These are phyloP conservation scores for Dicerorhinus sumatrensis DNA, from an alignment of 2,113 vertebrate genomes.

Conservation along the genomic window DNA sequence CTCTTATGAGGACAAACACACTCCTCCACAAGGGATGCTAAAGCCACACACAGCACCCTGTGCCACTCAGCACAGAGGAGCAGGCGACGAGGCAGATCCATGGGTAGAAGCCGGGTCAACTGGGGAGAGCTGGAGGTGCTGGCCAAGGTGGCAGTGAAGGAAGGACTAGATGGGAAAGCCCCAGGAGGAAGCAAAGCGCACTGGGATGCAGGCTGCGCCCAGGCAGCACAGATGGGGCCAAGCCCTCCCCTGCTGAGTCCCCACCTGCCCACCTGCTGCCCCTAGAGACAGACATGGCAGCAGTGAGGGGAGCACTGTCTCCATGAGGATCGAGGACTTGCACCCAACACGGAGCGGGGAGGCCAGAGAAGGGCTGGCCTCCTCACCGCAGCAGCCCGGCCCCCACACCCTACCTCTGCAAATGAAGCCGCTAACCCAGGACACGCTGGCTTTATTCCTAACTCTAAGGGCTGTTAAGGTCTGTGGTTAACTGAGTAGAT, in stretches of 20 bases:
- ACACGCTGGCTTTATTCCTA: neutral
- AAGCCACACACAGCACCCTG: fast-evolving
- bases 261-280: no score
- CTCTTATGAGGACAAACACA: fast-evolving
- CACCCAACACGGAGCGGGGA: fast-evolving
- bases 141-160: neutral
- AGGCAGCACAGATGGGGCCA: neutral
- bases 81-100: fast-evolving
- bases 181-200: neutral
- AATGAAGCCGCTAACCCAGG: fast-evolving
- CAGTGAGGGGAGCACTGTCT: neutral
- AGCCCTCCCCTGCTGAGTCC: neutral
- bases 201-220: no score
- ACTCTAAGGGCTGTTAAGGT: neutral
- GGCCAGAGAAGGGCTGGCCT: no score
- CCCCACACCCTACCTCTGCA: neutral
- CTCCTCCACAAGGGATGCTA: fast-evolving
- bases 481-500: neutral
- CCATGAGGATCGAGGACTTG: fast-evolving
- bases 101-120: fast-evolving
- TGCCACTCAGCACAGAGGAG: fast-evolving
- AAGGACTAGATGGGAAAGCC: neutral
- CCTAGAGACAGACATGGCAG: neutral
- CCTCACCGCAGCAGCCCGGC: fast-evolving
- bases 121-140: neutral